A percentile compares a stretch with the other conserved stretches of the same genome.
Conservation (phyloP, 2,888 invertebrate species). For the Eristalinus aeneus region DNA sequence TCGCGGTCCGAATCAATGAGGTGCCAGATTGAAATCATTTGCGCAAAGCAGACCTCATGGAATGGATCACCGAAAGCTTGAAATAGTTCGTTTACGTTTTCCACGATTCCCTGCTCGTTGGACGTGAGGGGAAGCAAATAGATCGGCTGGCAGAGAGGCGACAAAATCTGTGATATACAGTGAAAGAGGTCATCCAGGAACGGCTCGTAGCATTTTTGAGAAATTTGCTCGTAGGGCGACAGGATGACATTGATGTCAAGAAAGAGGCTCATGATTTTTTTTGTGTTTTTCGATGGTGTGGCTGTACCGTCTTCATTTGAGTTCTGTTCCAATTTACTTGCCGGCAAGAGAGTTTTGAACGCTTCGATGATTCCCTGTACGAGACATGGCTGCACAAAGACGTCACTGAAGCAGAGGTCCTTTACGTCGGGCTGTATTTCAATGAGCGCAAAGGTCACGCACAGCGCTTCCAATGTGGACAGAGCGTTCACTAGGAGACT, state of each 20-base stretch:
- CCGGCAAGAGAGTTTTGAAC: conserved; percentile 75
- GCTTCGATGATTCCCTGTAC: conserved; percentile 78
- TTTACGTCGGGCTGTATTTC: conserved; percentile 73
- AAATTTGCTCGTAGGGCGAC: conserved; percentile 76
- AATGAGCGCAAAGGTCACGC: conserved; percentile 80
- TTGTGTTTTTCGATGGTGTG: conserved; percentile 74
- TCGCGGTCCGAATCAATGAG: conserved; percentile 72
- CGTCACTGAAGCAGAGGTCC: conserved; percentile 74
- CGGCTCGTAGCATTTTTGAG: conserved; percentile 74
- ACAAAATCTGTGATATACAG: conserved; percentile 77
- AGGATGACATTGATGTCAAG: conserved; percentile 79
- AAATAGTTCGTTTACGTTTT: conserved; percentile 77
- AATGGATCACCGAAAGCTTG: conserved; percentile 78
- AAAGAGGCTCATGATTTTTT: conserved; percentile 79
- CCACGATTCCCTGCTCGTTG: conserved; percentile 78
- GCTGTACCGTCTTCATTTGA: conserved; percentile 64
- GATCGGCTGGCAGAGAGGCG: conserved; percentile 76
- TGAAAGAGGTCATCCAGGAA: conserved; percentile 74
- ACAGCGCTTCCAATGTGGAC: conserved; percentile 83
- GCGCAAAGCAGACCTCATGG: conserved; percentile 75
- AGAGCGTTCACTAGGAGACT: conserved; percentile 83
- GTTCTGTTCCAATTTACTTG: conserved; percentile 59
- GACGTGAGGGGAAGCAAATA: conserved; percentile 77
- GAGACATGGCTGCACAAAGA: conserved; percentile 77
- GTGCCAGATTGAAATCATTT: conserved; percentile 77